phyloP scores from a whole-genome alignment of 2,797 vertebrate species.

The Notolepis coatsorum region DNA sequence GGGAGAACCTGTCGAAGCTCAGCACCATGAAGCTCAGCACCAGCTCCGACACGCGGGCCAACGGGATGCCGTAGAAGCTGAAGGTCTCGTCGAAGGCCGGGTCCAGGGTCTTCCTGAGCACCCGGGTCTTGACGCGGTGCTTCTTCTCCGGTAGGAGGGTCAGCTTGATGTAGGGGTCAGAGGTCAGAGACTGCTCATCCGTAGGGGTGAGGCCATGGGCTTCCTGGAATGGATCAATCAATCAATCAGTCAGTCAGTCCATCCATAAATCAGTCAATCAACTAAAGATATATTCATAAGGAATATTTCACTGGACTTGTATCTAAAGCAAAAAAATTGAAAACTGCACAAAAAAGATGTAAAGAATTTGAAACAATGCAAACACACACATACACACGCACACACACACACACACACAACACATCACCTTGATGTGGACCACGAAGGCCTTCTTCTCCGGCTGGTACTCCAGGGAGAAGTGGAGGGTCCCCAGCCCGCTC shows the following conservation, averaged over 20 bases:
- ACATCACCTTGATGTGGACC: conserved; percentile 91
- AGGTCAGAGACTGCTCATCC: conserved; percentile 97
- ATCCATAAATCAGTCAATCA: conserved; percentile 2
- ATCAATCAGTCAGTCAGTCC: conserved; percentile 3
- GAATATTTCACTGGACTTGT: neutral
- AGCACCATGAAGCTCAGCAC: conserved; percentile 94
- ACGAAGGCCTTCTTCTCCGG: conserved; percentile 96
- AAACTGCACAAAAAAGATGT: neutral
- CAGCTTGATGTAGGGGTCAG: conserved; percentile 98
- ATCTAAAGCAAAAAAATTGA: neutral
- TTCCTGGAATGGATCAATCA: conserved; percentile 71
- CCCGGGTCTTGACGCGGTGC: conserved; percentile 97
- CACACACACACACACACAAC: neutral
- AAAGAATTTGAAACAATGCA: neutral
- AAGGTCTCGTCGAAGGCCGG: conserved; percentile 98
- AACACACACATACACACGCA: neutral
- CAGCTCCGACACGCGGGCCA: conserved; percentile 89
- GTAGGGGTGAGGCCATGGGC: conserved; percentile 94
- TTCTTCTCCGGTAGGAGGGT: conserved; percentile 98
- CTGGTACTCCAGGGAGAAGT: conserved; percentile 96
- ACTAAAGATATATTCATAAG: neutral
- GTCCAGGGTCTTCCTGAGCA: conserved; percentile 96
- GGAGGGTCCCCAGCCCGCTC: conserved; percentile 90
- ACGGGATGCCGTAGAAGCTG: conserved; percentile 96
- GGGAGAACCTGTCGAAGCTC: conserved; percentile 97